A percentile compares a stretch with the other conserved stretches of the same genome.
These are phyloP conservation scores for Macroramphosus scolopax DNA, from an alignment of 2,797 vertebrate species.

Conservation along the genomic window DNA sequence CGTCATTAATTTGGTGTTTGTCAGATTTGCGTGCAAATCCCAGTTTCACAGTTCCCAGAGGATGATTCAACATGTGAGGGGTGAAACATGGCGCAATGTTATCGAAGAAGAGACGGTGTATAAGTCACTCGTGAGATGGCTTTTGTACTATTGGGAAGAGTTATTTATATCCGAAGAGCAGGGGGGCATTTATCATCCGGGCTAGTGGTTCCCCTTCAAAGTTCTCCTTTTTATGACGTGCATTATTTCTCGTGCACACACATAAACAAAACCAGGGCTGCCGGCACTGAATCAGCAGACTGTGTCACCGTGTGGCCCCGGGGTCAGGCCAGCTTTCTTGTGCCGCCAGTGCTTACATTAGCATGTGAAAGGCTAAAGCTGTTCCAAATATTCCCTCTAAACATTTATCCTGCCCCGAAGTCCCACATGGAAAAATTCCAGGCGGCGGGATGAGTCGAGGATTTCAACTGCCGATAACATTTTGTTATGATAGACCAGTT, in stretches of 20 bases:
- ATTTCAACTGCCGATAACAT: constrained; percentile 18
- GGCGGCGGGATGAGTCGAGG: constrained; percentile 33
- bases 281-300: constrained; percentile 83
- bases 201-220: constrained; percentile 79
- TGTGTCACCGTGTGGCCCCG: constrained; percentile 81
- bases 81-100: constrained; percentile 63
- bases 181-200: constrained; percentile 73
- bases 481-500: constrained; percentile 28
- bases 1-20: no score
- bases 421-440: constrained; percentile 55
- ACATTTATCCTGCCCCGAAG: constrained; percentile 71
- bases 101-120: constrained; percentile 70
- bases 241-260: constrained; percentile 84
- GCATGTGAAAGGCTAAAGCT: constrained; percentile 79
- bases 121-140: constrained; percentile 71
- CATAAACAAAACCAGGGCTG: constrained; percentile 82
- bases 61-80: constrained; percentile 50
- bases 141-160: constrained; percentile 71
- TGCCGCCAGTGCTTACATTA: constrained; percentile 82
- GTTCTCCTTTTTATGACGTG: constrained; percentile 81
- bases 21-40: constrained; percentile 22
- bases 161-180: constrained; percentile 76
- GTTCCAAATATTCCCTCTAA: constrained; percentile 78
- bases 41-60: constrained; percentile 19
- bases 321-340: constrained; percentile 82